A percentile compares a stretch with the other conserved stretches of the same genome.
Conservation (phyloP, 2,797 vertebrate genomes). For the Molossus alvarezi region DNA sequence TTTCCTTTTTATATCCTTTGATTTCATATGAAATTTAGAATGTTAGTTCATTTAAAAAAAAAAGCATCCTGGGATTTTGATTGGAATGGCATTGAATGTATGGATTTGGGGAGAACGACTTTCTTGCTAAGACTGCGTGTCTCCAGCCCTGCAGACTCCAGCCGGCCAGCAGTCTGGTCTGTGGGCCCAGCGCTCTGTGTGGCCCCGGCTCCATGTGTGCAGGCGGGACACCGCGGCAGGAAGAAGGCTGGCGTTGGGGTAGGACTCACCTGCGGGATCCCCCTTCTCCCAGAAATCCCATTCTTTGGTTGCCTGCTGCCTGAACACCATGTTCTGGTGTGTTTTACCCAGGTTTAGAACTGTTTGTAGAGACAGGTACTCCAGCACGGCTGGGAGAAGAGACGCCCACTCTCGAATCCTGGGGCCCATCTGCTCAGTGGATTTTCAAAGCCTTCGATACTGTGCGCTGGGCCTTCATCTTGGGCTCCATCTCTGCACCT, state of each 20-base stretch:
- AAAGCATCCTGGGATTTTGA: not conserved
- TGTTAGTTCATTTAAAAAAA: not conserved
- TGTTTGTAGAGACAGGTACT: not conserved
- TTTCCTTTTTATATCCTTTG: not conserved
- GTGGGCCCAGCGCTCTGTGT: rapidly evolving
- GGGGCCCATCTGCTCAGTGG: not conserved
- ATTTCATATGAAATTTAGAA: not conserved
- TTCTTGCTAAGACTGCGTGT: not conserved
- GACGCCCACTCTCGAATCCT: not conserved
- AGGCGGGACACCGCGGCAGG: not conserved
- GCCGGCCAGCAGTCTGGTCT: too few species aligned
- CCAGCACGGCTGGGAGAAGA: not conserved
- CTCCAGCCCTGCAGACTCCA: not conserved
- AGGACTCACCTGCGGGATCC: not conserved
- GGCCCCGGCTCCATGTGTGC: not conserved
- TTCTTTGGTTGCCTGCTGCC: not conserved
- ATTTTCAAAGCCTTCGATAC: not conserved
- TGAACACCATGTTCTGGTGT: not conserved
- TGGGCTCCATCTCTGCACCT: not conserved
- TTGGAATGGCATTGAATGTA: not conserved
- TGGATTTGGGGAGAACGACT: not conserved
- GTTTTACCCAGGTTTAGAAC: not conserved
- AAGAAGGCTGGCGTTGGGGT: not conserved
- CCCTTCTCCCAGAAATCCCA: not conserved
- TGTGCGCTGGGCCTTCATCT: not conserved